Evolutionary conservation across 2,888 invertebrate species (phyloP).

Genomic region (Pachliopta kotzebuea): DNA sequence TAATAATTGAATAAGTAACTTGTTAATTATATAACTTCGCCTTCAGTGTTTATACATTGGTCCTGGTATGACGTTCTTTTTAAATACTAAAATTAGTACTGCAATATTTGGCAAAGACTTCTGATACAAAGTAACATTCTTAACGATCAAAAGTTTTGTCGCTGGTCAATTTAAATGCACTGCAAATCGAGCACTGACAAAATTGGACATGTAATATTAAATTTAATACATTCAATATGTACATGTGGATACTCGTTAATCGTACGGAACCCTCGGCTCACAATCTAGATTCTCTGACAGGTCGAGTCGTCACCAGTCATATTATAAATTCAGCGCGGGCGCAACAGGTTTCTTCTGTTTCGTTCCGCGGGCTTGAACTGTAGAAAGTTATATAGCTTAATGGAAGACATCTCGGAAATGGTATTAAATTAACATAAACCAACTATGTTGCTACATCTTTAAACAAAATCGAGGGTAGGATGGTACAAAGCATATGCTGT

Average conservation of each 20-base stretch:
- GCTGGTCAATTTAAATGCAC: neutral
- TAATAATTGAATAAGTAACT: neutral
- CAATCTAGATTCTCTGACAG: slow-evolving; percentile 50
- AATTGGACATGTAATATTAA: slow-evolving; percentile 14
- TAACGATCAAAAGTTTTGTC: slow-evolving; percentile 14
- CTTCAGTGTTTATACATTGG: neutral
- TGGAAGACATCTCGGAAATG: slow-evolving; percentile 9
- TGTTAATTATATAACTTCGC: neutral
- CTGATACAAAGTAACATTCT: neutral
- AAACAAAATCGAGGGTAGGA: neutral
- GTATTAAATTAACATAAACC: neutral
- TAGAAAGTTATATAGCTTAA: slow-evolving; percentile 22
- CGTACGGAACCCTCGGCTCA: slow-evolving; percentile 42
- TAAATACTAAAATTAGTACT: too few species aligned
- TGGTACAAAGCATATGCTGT: neutral
- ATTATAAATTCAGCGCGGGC: slow-evolving; percentile 54
- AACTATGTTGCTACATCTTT: neutral
- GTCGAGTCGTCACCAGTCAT: slow-evolving; percentile 48
- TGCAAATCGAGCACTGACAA: slow-evolving; percentile 12
- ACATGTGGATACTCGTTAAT: slow-evolving; percentile 28
- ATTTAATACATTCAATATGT: slow-evolving; percentile 26
- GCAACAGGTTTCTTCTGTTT: slow-evolving; percentile 50
- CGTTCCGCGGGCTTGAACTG: slow-evolving; percentile 31
- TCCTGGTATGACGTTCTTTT: too few species aligned
- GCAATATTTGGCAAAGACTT: too few species aligned